Conservation (phyloP, 2,113 vertebrate genomes). For the Uropsilus gracilis region DNA sequence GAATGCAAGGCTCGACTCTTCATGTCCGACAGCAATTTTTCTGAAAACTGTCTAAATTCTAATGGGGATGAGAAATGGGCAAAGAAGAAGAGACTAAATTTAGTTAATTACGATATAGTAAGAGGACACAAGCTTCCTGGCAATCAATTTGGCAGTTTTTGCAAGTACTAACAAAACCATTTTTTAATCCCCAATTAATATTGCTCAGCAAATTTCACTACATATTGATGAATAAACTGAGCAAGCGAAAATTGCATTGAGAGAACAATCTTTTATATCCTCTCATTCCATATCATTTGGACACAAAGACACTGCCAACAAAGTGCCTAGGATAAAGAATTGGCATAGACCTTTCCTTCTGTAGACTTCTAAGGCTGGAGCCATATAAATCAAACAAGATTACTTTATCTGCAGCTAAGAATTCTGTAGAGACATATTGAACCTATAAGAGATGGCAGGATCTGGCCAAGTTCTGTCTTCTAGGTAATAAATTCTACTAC, state of each 20-base stretch:
- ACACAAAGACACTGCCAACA: constrained; percentile 55
- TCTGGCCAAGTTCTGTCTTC: constrained; percentile 68
- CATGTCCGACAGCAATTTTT: neutral
- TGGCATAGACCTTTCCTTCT: constrained; percentile 30
- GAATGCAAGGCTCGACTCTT: constrained; percentile 12
- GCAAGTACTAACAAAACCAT: constrained; percentile 67
- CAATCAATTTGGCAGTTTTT: constrained; percentile 61
- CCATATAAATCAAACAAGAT: constrained; percentile 61
- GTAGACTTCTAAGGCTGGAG: constrained; percentile 48
- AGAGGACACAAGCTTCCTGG: constrained; percentile 55
- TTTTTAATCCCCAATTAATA: constrained; percentile 46
- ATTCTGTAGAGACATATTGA: constrained; percentile 69
- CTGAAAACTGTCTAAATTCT: neutral
- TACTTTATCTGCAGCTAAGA: constrained; percentile 67
- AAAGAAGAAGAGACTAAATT: constrained; percentile 51
- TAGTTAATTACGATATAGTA: constrained; percentile 65
- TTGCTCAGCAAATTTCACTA: constrained; percentile 58
- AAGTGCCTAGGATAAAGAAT: constrained; percentile 69
- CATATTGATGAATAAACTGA: constrained; percentile 25
- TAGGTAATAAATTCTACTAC: constrained; percentile 71
- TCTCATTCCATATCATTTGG: constrained; percentile 35
- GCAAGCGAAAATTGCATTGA: neutral
- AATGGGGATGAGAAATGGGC: neutral
- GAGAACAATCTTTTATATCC: constrained; percentile 3
- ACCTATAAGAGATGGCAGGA: constrained; percentile 60